Percentiles rank a stretch among this genome's conserved stretches.
phyloP scores from a whole-genome alignment of 1,140 invertebrate species.

The Arion vulgaris region DNA sequence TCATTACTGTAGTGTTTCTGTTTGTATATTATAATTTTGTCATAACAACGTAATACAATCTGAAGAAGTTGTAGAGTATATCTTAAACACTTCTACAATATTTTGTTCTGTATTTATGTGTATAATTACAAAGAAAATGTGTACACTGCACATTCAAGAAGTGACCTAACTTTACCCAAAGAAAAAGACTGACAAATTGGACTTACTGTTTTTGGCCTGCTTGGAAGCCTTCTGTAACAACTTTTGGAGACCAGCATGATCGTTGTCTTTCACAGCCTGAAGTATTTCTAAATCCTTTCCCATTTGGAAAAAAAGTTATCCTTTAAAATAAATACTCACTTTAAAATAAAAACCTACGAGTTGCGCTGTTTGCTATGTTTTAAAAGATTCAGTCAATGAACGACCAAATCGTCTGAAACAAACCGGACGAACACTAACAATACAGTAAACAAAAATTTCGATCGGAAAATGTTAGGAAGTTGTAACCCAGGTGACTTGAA shows the following conservation, averaged over 20 bases:
- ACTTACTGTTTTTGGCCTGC: slow-evolving; percentile 38
- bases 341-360: not conserved
- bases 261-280: slow-evolving; percentile 39
- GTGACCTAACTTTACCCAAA: too few relatives aligned
- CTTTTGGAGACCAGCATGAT: slow-evolving; percentile 10
- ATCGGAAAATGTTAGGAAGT: not conserved
- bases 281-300: slow-evolving; percentile 40
- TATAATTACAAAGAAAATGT: too few relatives aligned
- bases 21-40: too few relatives aligned
- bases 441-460: not conserved
- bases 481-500: not conserved
- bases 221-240: slow-evolving; percentile 31
- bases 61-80: too few relatives aligned
- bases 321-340: not conserved
- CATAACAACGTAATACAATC: too few relatives aligned
- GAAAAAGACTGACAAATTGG: too few relatives aligned
- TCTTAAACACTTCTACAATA: too few relatives aligned
- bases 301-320: slow-evolving; percentile 27
- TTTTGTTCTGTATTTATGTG: too few relatives aligned
- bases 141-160: too few relatives aligned
- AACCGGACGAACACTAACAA: not conserved
- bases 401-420: not conserved
- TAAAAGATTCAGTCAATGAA: not conserved
- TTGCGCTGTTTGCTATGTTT: too few relatives aligned
- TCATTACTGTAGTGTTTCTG: too few relatives aligned